A percentile compares a stretch with the other conserved stretches of the same genome.
Conservation (phyloP, 2,888 invertebrate species). For the Torymus auratus region DNA sequence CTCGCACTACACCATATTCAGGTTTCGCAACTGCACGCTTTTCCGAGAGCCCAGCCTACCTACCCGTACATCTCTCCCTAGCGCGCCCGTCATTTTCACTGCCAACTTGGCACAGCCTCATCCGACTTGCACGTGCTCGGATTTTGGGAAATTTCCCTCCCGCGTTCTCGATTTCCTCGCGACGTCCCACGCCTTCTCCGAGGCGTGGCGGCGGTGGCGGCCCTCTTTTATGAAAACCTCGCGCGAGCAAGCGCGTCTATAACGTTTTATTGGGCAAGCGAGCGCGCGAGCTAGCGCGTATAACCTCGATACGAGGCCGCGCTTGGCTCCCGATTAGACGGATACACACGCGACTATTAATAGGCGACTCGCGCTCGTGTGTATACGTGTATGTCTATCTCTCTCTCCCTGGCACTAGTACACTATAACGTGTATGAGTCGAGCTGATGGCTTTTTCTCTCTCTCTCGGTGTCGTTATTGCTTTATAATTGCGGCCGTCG, state of each 20-base stretch:
- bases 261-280: conserved; percentile 43
- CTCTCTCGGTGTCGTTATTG: not conserved
- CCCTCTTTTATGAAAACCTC: too few relatives aligned
- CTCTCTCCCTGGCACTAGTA: conserved; percentile 17
- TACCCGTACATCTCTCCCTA: too few relatives aligned
- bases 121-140: not conserved
- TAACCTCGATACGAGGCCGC: conserved; percentile 48
- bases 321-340: conserved; percentile 66
- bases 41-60: not conserved
- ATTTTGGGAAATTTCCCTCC: conserved; percentile 13
- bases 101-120: conserved; percentile 43
- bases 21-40: not conserved
- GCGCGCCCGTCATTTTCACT: conserved; percentile 27
- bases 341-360: conserved; percentile 69
- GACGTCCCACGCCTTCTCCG: not conserved
- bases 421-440: too few relatives aligned
- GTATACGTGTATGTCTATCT: not conserved
- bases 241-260: too few relatives aligned
- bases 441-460: not conserved
- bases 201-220: not conserved
- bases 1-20: too few relatives aligned
- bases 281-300: not conserved
- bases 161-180: conserved; percentile 22
- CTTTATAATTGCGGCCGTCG: conserved; percentile 11
- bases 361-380: conserved; percentile 37